Evolutionary conservation across 2,797 vertebrate genomes (phyloP), one percentile per base, ranked within the genome.

Genomic region (Scarus forsteni): DNA sequence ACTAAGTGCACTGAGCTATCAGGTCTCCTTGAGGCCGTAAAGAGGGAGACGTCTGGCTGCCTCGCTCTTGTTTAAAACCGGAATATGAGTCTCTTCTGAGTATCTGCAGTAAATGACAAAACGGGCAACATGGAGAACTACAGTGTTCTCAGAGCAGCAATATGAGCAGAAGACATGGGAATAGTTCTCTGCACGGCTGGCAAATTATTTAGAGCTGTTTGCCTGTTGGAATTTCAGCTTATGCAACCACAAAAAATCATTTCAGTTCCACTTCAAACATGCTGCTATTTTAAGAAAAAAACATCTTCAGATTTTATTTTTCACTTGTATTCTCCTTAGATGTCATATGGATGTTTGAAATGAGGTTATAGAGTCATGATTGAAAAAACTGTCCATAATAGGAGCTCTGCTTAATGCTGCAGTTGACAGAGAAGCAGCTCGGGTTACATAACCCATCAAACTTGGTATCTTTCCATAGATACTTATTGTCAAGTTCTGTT

Each of bases 121-220:
- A 70, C 71, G 71, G 56, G 50, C 78, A 54, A 49, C 60, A 44
- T 66, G 63, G 66, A 87, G 67, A 75, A 70, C 77, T 64, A 73
- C 80, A 68, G 18, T 45, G 66, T 5, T 8, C 55, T 42, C 57
- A 53, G 34, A 73, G 70, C 70, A 71, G 72, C 42, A 44, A 49
- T 52, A 50, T 50, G 54, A 84, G 80, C 55, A 36, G 62, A 53
- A 56, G 66, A 73, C 70, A 79, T 70, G 73, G 80, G 65, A 83
- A 52, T n/a, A 58, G 53, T 58, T 83, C 63, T 70, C 43, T 43
- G 74, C 15, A 75, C 68, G 43, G 56, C 76, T 49, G 76, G 50
- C 66, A 75, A 86, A 80, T 82, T 74, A 86, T 83, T 85, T 79
- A 77, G 59, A 80, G 75, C 51, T 53, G 53, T 80, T 83, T 79